Conservation (phyloP, 2,888 invertebrate species). For the Caenorhabditis sp. region DNA sequence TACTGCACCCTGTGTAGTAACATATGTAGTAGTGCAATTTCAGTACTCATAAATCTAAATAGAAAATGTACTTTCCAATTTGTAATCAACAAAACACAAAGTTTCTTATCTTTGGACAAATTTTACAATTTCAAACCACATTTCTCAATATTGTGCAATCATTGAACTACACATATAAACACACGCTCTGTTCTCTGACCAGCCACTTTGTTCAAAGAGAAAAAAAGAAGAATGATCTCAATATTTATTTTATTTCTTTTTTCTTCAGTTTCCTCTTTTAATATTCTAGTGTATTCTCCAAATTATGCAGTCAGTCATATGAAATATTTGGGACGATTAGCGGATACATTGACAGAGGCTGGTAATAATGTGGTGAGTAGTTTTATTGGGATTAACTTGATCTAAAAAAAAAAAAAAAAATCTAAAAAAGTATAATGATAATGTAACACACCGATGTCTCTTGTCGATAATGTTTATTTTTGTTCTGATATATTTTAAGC, state of each 20-base stretch:
- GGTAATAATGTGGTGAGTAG: conserved; percentile 44
- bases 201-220: too few relatives aligned
- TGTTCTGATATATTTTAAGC: too few relatives aligned
- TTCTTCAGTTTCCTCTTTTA: conserved; percentile 7
- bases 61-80: too few relatives aligned
- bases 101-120: background rate
- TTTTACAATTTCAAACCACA: background rate
- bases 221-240: too few relatives aligned
- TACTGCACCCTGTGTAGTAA: too few relatives aligned
- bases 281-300: conserved; percentile 40
- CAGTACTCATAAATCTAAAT: too few relatives aligned
- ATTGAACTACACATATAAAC: background rate
- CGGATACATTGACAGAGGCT: conserved; percentile 41
- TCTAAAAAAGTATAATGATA: too few relatives aligned
- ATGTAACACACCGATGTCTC: too few relatives aligned
- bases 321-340: conserved; percentile 39
- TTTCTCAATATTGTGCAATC: background rate
- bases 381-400: too few relatives aligned
- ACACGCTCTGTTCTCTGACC: background rate
- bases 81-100: background rate
- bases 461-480: too few relatives aligned
- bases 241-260: background rate
- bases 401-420: too few relatives aligned
- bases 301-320: conserved; percentile 37
- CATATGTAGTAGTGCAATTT: too few relatives aligned